Conservation (phyloP, 1,140 invertebrate genomes). For the Nasonia vitripennis region DNA sequence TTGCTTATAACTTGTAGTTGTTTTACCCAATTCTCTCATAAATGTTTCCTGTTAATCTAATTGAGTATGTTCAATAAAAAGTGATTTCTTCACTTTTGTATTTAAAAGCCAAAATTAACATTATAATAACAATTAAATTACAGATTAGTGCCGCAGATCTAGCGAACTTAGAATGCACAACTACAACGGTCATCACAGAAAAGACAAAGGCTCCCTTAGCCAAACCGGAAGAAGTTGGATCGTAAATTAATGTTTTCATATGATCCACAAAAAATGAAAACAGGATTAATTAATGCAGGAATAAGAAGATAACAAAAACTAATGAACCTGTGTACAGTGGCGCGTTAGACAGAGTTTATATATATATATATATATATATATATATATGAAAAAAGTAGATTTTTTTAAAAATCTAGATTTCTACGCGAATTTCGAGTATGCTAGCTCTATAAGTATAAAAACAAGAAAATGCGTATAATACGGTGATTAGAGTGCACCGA, state of each 20-base stretch:
- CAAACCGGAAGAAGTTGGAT: conserved; percentile 72
- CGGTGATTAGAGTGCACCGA: conserved; percentile 54
- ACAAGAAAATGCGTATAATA: conserved; percentile 32
- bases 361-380: neutral
- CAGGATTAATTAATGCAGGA: neutral
- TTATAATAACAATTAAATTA: conserved; percentile 46
- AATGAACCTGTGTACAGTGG: conserved; percentile 58
- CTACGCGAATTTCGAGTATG: conserved; percentile 47
- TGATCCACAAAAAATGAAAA: neutral
- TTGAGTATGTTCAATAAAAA: neutral
- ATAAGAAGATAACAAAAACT: conserved; percentile 30
- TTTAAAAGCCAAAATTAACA: neutral
- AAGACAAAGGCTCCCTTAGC: conserved; percentile 72
- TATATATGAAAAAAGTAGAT: conserved; percentile 39
- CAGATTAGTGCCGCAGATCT: conserved; percentile 73
- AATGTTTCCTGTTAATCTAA: conserved; percentile 6
- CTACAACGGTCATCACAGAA: conserved; percentile 73
- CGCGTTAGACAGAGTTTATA: conserved; percentile 47
- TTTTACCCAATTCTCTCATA: neutral
- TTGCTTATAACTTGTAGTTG: neutral
- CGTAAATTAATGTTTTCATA: conserved; percentile 57
- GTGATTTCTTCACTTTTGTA: neutral
- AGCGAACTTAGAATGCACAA: conserved; percentile 71
- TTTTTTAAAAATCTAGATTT: conserved; percentile 62
- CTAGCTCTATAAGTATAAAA: conserved; percentile 41